Evolutionary conservation across 2,888 invertebrate species (phyloP).

Genomic region (Himalopsyche japonica): DNA sequence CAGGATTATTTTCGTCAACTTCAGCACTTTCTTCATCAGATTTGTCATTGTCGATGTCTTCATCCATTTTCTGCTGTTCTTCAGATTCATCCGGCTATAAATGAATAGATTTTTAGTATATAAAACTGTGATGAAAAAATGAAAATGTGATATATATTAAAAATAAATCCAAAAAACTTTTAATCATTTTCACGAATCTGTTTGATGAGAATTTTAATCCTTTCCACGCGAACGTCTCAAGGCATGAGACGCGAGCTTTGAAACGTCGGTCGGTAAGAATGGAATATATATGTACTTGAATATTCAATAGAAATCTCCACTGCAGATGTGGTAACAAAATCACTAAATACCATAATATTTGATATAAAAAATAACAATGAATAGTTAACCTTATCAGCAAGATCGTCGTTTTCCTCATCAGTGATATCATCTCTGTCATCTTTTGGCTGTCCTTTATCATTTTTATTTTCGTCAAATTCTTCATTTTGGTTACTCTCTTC

Average conservation of each 20-base stretch:
- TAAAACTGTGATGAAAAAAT: too few relatives aligned
- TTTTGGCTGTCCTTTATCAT: constrained; percentile 42
- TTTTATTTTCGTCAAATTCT: constrained; percentile 49
- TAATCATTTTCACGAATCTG: too few relatives aligned
- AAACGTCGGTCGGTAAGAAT: too few relatives aligned
- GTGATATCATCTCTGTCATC: constrained; percentile 53
- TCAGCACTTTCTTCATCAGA: constrained; percentile 44
- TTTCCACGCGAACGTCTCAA: too few relatives aligned
- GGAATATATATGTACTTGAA: too few relatives aligned
- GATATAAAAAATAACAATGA: constrained; percentile 2
- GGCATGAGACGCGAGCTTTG: too few relatives aligned
- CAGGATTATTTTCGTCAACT: constrained; percentile 43
- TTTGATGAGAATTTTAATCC: too few relatives aligned
- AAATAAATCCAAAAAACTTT: too few relatives aligned
- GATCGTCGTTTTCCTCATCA: constrained; percentile 50
- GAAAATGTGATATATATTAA: too few relatives aligned
- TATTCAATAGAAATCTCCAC: too few relatives aligned
- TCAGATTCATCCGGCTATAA: constrained; percentile 47
- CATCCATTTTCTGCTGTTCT: constrained; percentile 55
- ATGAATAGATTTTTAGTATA: constrained; percentile 1
- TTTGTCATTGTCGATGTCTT: constrained; percentile 53
- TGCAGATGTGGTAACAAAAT: too few relatives aligned
- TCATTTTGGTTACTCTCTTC: constrained; percentile 45
- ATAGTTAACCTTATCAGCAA: constrained; percentile 22
- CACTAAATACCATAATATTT: too few relatives aligned